Conservation (phyloP, 2,888 invertebrate species). For the Boloria euphrosyne region DNA sequence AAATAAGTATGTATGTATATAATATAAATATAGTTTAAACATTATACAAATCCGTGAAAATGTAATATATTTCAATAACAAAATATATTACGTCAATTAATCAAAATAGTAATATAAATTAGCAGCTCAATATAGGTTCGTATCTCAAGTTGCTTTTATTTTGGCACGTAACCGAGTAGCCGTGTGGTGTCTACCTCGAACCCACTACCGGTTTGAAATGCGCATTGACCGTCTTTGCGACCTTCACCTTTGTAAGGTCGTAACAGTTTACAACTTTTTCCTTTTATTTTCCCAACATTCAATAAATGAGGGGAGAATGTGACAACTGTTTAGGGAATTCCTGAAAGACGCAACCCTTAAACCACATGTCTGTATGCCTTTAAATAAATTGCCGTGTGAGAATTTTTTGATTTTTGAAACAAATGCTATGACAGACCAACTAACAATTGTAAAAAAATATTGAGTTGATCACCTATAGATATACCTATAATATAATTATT, state of each 20-base stretch:
- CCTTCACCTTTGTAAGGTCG: constrained; percentile 62
- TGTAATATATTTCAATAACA: too few species aligned
- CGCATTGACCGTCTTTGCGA: constrained; percentile 52
- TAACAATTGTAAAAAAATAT: not conserved
- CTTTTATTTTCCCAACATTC: constrained; percentile 40
- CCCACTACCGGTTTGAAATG: constrained; percentile 45
- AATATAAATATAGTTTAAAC: too few species aligned
- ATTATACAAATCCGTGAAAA: too few species aligned
- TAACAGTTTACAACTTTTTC: constrained; percentile 43
- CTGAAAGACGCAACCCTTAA: too few species aligned
- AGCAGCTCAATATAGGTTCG: constrained; percentile 54
- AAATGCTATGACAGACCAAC: not conserved
- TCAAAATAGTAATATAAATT: not conserved
- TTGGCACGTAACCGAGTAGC: constrained; percentile 68
- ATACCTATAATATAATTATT: too few species aligned
- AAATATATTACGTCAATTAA: not conserved
- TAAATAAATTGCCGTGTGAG: too few species aligned
- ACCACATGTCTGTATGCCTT: too few species aligned
- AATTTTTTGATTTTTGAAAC: too few species aligned
- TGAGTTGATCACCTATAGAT: not conserved
- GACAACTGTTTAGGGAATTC: not conserved
- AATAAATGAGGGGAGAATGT: constrained; percentile 18
- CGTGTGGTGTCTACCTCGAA: constrained; percentile 49
- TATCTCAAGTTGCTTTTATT: constrained; percentile 51
- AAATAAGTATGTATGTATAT: too few species aligned